phyloP scores from a whole-genome alignment of 2,888 invertebrate species.

The Xanthorhoe spadicearia region DNA sequence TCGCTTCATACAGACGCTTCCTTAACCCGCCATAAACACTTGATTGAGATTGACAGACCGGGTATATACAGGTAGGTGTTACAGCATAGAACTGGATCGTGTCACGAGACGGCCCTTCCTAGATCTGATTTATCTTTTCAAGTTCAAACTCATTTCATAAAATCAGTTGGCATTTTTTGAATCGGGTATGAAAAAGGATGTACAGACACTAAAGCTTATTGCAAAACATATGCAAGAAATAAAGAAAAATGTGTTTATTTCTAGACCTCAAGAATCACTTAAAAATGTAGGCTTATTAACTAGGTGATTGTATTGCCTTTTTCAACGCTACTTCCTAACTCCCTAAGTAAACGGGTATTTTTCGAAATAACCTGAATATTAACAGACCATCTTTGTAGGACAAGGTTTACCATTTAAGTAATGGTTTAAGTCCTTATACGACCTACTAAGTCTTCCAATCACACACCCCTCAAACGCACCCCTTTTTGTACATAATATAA shows the following conservation, averaged over 20 bases:
- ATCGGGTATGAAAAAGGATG: no score
- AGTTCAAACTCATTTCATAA: no score
- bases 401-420: neutral
- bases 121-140: neutral
- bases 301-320: no score
- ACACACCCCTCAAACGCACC: neutral
- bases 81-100: neutral
- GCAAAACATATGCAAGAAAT: no score
- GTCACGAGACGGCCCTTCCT: neutral
- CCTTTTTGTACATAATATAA: neutral
- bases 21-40: slow-evolving; percentile 3
- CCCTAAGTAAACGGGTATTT: no score
- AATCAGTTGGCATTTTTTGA: no score
- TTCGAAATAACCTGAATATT: no score
- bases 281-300: no score
- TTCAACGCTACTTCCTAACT: no score
- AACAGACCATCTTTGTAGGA: neutral
- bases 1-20: neutral
- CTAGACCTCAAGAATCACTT: no score
- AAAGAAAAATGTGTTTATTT: no score
- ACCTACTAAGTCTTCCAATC: neutral
- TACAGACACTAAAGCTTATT: no score
- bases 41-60: slow-evolving; percentile 2
- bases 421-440: neutral
- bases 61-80: neutral